Evolutionary conservation across 1,140 invertebrate genomes (phyloP).

Genomic region (Bombus ignitus): DNA sequence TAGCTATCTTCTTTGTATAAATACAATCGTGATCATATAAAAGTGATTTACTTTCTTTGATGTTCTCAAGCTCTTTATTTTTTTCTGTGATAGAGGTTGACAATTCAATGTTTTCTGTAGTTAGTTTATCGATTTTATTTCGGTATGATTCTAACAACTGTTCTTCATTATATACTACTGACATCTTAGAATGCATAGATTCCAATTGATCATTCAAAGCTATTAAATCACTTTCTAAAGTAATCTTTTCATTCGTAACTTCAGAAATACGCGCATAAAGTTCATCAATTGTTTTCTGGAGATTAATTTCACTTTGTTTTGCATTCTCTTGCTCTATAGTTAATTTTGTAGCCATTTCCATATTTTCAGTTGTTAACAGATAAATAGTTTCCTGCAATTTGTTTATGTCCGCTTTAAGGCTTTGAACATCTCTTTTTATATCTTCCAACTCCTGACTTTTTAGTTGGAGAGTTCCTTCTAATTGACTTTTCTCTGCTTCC

Average conservation of each 20-base stretch:
- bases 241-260: conserved; percentile 62
- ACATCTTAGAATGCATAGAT: conserved; percentile 20
- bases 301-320: conserved; percentile 49
- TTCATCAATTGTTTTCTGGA: conserved; percentile 62
- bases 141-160: conserved; percentile 50
- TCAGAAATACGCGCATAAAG: conserved; percentile 55
- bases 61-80: conserved; percentile 52
- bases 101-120: conserved; percentile 73
- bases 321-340: conserved; percentile 58
- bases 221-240: conserved; percentile 54
- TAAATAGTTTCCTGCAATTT: conserved; percentile 71
- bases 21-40: conserved; percentile 55
- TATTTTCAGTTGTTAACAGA: conserved; percentile 75
- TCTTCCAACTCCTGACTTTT: conserved; percentile 73
- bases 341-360: conserved; percentile 70
- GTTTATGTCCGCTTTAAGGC: conserved; percentile 71
- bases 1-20: conserved; percentile 40
- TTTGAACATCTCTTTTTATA: conserved; percentile 67
- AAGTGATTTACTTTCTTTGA: conserved; percentile 64
- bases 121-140: conserved; percentile 64
- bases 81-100: conserved; percentile 59
- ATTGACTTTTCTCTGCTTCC: conserved; percentile 69
- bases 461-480: conserved; percentile 63
- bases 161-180: conserved; percentile 42
- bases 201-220: conserved; percentile 57